Base-by-base conservation (phyloP, 2,113 vertebrate species). In the Pseudopipra pipra region DNA sequence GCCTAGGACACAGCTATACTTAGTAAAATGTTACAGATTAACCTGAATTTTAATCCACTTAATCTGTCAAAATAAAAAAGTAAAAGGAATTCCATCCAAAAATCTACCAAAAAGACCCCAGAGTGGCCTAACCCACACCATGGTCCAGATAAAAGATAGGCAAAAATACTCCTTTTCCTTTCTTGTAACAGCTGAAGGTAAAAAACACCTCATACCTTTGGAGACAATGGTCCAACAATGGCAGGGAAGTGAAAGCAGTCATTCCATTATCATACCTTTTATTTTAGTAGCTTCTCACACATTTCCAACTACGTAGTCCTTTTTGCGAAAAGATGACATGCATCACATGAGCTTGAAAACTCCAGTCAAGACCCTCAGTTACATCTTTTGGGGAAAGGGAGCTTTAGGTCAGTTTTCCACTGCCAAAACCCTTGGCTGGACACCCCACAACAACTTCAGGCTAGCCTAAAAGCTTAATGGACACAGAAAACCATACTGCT, bases 81-180 rank as follows among this genome's bases (percentile, higher is more conserved):
- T n/a, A 55, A 66, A 49, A 44, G 5, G 6, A 35, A 7, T 2
- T 5, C 1, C 0, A 4, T 8, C 39, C 4, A 35, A 11, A 49
- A 51, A 28, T 11, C 21, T 12, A 74, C 24, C 17, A 4, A 52
- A 68, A 73, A 63, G n/a, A 8, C 0, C 2, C 7, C 35, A 6
- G 8, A 68, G 22, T 20, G 25, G 5, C 21, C 91, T 85, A 85
- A 63, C 10, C 13, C 33, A 72, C 1, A 4, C 5, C 24, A 56
- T 1, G 7, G 23, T 72, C 39, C 49, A 85, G 21, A 70, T 15
- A 43, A 65, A 65, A 76, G 7, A 27, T 2, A 46, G 1, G 3
- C 46, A 65, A 76, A 31, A 76, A 41, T 2, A 8, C 18, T 73
- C 15, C 9, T 76, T 54, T 79, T 63, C 14, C 31, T 65, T 37